Evolutionary conservation across 1,140 invertebrate genomes (phyloP), one percentile per base, ranked within the genome.

Genomic region (Drosophila trapezifrons): DNA sequence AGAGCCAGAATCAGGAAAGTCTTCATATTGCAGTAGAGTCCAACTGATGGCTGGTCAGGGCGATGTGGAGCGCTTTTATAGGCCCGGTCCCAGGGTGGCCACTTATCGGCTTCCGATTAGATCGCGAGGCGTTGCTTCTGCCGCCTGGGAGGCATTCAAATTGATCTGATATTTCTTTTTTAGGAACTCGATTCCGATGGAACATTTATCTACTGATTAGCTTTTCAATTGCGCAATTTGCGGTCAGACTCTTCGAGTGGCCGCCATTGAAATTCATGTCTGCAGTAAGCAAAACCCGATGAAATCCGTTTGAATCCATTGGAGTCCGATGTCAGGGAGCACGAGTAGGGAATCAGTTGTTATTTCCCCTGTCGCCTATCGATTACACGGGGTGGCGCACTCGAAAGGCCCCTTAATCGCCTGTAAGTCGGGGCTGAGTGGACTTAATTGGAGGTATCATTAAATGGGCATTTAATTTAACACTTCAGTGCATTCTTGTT

Each of bases 141-240:
- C 46, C 51, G 46, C 42, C 62, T 37, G 18, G 65, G 65, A 25
- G 40, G 66, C 59, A 69, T 69, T 69, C 25, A 54, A 69, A 69
- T 66, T 52, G 37, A 66, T 69, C 60, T 43, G 62, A 62, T 40
- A 38, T 22, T 65, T 40, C 32, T 64, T 49, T 67, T 65, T 51
- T 32, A 47, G 12, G 45, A 64, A 67, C 13, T 63, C 3, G 27
- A 67, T 27, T 51, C 27, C 9, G 37, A 51, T 51, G 18, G 27
- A 1, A 17, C 32, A 45, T 63, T 59, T 63, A 77, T 74, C 67
- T 59, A 52, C 54, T 81, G 58, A 81, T 78, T 81, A 73, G n/a
- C 40, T 35, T 58, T 62, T 46, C 40, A 51, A 42, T 37, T 35
- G 40, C 25, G 47, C 47, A 18, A 56, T 62, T 73, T 32, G 46